Evolutionary conservation across 1,140 invertebrate genomes (phyloP).

Genomic region (Elymnias hypermnestra): DNA sequence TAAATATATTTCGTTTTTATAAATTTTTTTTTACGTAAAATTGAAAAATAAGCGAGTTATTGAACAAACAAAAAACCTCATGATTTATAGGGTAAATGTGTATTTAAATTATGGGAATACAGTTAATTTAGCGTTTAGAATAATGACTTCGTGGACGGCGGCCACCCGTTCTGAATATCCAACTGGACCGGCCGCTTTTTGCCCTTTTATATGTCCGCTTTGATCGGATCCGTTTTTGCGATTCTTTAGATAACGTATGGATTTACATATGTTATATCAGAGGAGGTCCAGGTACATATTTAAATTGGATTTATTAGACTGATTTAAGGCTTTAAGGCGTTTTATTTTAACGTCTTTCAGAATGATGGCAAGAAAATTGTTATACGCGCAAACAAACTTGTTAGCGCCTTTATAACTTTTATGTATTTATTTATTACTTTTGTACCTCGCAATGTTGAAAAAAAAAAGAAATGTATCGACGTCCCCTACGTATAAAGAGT

Average conservation of each 20-base stretch:
- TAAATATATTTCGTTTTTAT: no score
- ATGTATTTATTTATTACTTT: no score
- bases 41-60: background rate
- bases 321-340: no score
- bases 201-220: slow-evolving; percentile 44
- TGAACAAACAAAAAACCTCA: no score
- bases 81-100: slow-evolving; percentile 38
- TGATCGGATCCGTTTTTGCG: slow-evolving; percentile 57
- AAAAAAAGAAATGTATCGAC: no score
- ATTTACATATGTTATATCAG: slow-evolving; percentile 74
- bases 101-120: slow-evolving; percentile 72
- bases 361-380: no score
- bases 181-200: slow-evolving; percentile 46
- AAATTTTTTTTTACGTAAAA: no score
- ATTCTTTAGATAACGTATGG: slow-evolving; percentile 70
- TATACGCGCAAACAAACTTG: no score
- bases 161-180: slow-evolving; percentile 64
- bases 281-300: slow-evolving; percentile 55
- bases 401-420: no score
- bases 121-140: slow-evolving; percentile 70
- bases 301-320: slow-evolving; percentile 73
- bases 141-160: slow-evolving; percentile 53
- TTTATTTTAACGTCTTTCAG: no score
- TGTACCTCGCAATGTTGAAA: no score
- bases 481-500: no score